Conservation (phyloP, 2,888 invertebrate species). For the Sarcophaga subvicina region DNA sequence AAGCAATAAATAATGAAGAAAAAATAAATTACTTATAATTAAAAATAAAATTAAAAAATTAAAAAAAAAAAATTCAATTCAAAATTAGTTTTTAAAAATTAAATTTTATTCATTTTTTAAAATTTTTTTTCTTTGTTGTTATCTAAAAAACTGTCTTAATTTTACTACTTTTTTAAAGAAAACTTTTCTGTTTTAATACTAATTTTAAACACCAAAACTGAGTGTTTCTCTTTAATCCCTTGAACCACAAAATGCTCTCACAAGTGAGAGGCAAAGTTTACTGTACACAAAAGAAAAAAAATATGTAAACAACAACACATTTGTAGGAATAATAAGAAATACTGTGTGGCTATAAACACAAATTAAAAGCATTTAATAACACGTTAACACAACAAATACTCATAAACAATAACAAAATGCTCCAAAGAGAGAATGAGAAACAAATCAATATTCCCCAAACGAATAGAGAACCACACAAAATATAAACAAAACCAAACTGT, state of each 20-base stretch:
- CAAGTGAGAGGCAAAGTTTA: conserved; percentile 38
- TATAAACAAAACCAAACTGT: background rate
- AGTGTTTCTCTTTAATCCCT: conserved; percentile 46
- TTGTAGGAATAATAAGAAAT: conserved; percentile 41
- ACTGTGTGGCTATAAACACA: conserved; percentile 33
- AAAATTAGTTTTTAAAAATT: too few relatives aligned
- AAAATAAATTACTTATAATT: background rate
- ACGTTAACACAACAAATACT: conserved; percentile 52
- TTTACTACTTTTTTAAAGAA: conserved; percentile 30
- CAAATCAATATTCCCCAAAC: too few relatives aligned
- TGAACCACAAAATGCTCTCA: conserved; percentile 29
- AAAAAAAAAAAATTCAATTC: background rate
- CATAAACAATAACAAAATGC: conserved; percentile 47
- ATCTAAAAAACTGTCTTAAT: too few relatives aligned
- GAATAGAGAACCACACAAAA: conserved; percentile 37
- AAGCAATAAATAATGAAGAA: conserved; percentile 1
- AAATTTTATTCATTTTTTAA: too few relatives aligned
- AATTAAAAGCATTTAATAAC: conserved; percentile 60
- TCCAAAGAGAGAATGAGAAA: background rate
- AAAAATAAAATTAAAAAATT: background rate
- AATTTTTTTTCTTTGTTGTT: too few relatives aligned
- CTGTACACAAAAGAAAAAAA: too few relatives aligned
- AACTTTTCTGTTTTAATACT: background rate
- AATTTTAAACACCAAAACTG: background rate
- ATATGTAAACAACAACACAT: conserved; percentile 11